Base-by-base conservation (phyloP, 2,797 vertebrate genomes). In the Capromys pilorides region DNA sequence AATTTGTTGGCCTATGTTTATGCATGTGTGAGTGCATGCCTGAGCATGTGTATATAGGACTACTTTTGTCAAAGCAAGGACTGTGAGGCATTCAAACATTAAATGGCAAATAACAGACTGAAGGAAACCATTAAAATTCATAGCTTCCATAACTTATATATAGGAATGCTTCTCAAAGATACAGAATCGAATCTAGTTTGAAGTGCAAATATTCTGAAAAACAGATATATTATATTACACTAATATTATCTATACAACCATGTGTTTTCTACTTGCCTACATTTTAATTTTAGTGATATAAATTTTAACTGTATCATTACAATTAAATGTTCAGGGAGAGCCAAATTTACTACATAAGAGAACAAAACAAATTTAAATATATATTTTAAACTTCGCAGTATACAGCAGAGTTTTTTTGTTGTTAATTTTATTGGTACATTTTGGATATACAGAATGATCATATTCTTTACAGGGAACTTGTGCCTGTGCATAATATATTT, bases 51-150 rank as follows among this genome's bases (percentile, higher is more conserved):
- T 14, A 5, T 2, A 21, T 7, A 36, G 54, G 31, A 77, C 21
- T 87, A 31, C 61, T 45, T 82, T n/a, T 79, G n/a, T n/a, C n/a
- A n/a, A n/a, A n/a, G n/a, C n/a, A n/a, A n/a, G n/a, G n/a, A 88
- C 0, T 85, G 62, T 57, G 36, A 91, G 54, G 49, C 71, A 41
- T 49, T 91, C 36, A 92, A 36, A 18, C n/a, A 21, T 33, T 45
- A 85, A 92, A 57, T 79, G 22, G 57, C 31, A 83, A 78, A 81
- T n/a, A 88, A 86, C 8, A 89, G 5, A 26, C 36, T 62, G 71
- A 62, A 91, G 39, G 36, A 88, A 90, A 91, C 26, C 19, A 94
- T 92, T 86, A 71, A 90, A 93, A 73, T 36, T 69, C 24, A 94
- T 62, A 80, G 57, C 91, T 94, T 91, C 49, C 24, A 87, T 80